A percentile compares a stretch with the other conserved stretches of the same genome.
Evolutionary conservation across 2,888 invertebrate genomes (phyloP).

Genomic region (Itoplectis maculator): DNA sequence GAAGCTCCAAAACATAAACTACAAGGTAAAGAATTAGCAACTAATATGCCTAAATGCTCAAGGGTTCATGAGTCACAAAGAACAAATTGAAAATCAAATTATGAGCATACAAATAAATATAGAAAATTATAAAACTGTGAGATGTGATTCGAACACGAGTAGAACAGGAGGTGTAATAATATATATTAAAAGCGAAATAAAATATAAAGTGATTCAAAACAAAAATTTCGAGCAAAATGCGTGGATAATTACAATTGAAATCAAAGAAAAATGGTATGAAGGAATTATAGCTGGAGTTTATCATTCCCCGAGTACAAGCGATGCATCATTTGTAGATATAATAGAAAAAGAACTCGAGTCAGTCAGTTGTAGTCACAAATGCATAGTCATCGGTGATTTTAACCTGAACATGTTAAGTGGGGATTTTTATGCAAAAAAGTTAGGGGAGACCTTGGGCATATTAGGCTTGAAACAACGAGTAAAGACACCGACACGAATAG

Average conservation of each 20-base stretch:
- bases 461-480: conserved; percentile 23
- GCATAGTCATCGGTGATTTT: neutral
- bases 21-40: neutral
- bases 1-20: neutral
- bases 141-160: neutral
- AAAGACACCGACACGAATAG: conserved; percentile 21
- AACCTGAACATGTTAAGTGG: neutral
- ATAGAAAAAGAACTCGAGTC: neutral
- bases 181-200: neutral
- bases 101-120: neutral
- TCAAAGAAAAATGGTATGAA: conserved; percentile 6
- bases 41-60: neutral
- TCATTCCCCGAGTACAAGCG: conserved; percentile 12
- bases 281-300: neutral
- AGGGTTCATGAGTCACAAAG: neutral
- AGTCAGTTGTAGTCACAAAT: neutral
- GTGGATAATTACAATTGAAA: neutral
- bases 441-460: neutral
- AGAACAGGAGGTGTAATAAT: no score
- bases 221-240: neutral
- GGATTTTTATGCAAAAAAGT: conserved; percentile 10
- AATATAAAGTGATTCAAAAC: neutral
- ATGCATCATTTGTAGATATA: conserved; percentile 5
- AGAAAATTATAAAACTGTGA: neutral
- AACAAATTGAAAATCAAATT: neutral